Percentiles rank a stretch among this genome's conserved stretches.
These are phyloP conservation scores for Lepidurus apus DNA, from an alignment of 1,140 invertebrate species.

Conservation along the genomic window DNA sequence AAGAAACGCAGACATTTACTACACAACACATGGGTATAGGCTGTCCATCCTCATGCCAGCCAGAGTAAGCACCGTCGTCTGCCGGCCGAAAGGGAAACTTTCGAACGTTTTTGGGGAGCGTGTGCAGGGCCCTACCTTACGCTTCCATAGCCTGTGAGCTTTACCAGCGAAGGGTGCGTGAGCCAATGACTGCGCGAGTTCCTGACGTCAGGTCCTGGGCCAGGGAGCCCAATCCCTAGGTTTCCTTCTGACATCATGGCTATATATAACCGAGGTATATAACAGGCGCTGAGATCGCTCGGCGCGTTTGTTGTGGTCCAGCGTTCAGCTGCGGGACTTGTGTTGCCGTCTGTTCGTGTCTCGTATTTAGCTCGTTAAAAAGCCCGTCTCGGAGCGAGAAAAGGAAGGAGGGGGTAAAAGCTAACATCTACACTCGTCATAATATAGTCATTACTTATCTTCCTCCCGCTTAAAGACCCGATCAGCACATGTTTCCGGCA, in stretches of 20 bases:
- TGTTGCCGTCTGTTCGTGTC: constrained; percentile 6
- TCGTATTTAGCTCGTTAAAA: constrained; percentile 22
- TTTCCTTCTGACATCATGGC: constrained; percentile 35
- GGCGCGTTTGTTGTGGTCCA: constrained; percentile 24
- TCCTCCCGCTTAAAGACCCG: background rate
- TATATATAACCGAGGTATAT: constrained; percentile 34
- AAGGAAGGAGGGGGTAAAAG: background rate
- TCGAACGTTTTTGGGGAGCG: background rate
- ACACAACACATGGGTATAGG: no score
- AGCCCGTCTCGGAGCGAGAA: background rate
- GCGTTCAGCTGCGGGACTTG: constrained; percentile 21
- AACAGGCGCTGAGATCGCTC: constrained; percentile 34
- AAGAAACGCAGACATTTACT: no score
- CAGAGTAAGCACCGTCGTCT: no score
- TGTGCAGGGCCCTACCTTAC: background rate
- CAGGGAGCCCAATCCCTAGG: constrained; percentile 35
- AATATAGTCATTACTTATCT: background rate
- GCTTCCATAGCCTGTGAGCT: background rate
- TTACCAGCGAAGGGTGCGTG: constrained; percentile 4
- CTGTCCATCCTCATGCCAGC: no score
- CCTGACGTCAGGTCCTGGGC: constrained; percentile 16
- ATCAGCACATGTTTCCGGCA: background rate
- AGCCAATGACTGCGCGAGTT: constrained; percentile 35
- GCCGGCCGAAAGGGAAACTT: no score
- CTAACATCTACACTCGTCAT: constrained; percentile 6